phyloP scores from a whole-genome alignment of 2,113 vertebrate genomes.

The Grallaria varia region DNA sequence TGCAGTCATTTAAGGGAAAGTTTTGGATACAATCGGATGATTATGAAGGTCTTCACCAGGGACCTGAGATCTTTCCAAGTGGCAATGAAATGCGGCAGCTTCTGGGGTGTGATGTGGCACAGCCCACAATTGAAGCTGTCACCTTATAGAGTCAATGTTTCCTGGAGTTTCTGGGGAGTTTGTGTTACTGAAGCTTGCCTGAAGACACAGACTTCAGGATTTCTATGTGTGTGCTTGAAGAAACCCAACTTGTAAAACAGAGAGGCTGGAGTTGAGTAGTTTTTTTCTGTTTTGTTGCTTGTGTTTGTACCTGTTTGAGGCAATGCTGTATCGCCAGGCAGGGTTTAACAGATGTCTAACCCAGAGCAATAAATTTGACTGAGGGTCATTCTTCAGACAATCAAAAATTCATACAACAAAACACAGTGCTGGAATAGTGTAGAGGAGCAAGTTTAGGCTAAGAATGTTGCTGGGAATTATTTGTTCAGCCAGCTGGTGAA shows the following conservation, averaged over 20 bases:
- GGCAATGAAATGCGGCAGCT: not conserved
- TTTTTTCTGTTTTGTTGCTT: not conserved
- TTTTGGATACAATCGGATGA: not conserved
- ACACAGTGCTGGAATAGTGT: not conserved
- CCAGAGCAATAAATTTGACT: not conserved
- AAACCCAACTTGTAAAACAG: not conserved
- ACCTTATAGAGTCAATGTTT: rapidly evolving
- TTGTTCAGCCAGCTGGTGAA: not conserved
- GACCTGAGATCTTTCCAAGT: not conserved
- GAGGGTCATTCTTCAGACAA: not conserved
- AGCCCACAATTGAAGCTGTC: not conserved
- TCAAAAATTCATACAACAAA: not conserved
- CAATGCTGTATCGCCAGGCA: not conserved
- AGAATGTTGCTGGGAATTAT: not conserved
- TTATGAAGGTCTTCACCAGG: not conserved
- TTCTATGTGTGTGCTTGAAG: not conserved
- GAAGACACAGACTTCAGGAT: not conserved
- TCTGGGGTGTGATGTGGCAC: not conserved
- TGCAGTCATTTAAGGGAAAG: not conserved
- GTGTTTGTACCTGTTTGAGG: not conserved
- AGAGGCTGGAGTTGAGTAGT: not conserved
- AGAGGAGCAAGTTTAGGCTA: not conserved
- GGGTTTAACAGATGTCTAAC: not conserved
- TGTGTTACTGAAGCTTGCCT: not conserved
- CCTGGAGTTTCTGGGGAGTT: not conserved